Percentiles rank a stretch among this genome's conserved stretches.
These are phyloP conservation scores for Oryzias javanicus DNA, from an alignment of 2,113 vertebrate species.

Conservation along the genomic window DNA sequence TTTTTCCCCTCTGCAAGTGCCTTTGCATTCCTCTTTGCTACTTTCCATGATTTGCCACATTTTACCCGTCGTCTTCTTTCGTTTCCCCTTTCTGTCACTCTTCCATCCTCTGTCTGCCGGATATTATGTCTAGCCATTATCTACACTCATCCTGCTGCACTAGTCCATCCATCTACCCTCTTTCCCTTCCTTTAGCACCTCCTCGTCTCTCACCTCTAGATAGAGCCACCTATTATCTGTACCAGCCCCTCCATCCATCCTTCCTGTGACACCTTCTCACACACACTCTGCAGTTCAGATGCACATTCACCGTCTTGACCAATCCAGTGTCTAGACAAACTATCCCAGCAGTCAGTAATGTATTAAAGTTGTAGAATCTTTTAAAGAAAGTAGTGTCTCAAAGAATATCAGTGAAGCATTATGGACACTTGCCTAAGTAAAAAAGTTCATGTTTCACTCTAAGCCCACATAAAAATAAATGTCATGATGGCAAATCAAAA, in stretches of 20 bases:
- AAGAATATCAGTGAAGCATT: not conserved
- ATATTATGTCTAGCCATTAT: conserved; percentile 71
- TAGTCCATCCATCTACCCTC: conserved; percentile 62
- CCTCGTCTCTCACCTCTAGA: conserved; percentile 60
- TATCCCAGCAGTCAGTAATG: conserved; percentile 18
- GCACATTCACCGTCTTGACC: conserved; percentile 28
- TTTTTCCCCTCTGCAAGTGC: conserved; percentile 21
- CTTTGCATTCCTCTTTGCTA: conserved; percentile 26
- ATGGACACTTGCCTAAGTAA: not conserved
- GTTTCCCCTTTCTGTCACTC: conserved; percentile 21
- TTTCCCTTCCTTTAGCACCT: conserved; percentile 56
- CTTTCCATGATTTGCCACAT: conserved; percentile 20
- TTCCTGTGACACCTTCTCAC: conserved; percentile 38
- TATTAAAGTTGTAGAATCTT: conserved; percentile 12
- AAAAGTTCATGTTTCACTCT: not conserved
- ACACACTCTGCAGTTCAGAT: conserved; percentile 39
- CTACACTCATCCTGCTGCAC: conserved; percentile 58
- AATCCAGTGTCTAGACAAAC: conserved; percentile 22
- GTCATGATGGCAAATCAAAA: too few species aligned
- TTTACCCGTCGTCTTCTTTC: conserved; percentile 38
- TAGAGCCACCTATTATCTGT: conserved; percentile 59
- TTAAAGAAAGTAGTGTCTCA: conserved; percentile 2
- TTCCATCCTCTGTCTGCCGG: conserved; percentile 45
- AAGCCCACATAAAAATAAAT: too few species aligned
- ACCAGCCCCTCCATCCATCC: conserved; percentile 40